Conservation (phyloP, 2,113 vertebrate genomes). For the Phalacrocorax carbo region DNA sequence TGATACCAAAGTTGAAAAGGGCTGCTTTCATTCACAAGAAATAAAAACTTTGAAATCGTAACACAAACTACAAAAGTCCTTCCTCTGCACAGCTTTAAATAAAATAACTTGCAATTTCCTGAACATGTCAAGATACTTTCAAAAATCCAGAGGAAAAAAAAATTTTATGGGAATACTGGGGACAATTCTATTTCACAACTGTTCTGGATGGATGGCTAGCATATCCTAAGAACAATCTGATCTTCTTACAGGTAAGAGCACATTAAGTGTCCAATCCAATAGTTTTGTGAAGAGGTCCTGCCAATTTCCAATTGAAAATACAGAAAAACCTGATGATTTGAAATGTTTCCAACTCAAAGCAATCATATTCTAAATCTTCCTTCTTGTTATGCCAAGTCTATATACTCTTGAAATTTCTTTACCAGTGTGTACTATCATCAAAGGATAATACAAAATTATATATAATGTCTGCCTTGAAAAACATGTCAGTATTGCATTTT, state of each 20-base stretch:
- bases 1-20: background rate
- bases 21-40: background rate
- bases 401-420: background rate
- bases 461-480: background rate
- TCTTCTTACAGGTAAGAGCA: background rate
- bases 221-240: background rate
- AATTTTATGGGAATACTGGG: background rate
- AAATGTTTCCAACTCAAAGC: background rate
- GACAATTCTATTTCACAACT: background rate
- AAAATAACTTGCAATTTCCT: background rate
- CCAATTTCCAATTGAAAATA: background rate
- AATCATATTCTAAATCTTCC: background rate
- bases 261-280: background rate
- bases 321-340: background rate
- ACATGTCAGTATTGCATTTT: background rate
- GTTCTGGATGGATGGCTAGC: background rate
- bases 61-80: background rate
- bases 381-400: background rate
- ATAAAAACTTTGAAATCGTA: background rate
- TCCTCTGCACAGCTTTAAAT: background rate
- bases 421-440: background rate
- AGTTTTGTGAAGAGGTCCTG: background rate
- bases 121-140: background rate
- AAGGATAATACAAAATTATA: conserved; percentile 10
- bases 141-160: background rate